Evolutionary conservation across 2,797 vertebrate species (phyloP).

Genomic region (Antennarius maculatus): DNA sequence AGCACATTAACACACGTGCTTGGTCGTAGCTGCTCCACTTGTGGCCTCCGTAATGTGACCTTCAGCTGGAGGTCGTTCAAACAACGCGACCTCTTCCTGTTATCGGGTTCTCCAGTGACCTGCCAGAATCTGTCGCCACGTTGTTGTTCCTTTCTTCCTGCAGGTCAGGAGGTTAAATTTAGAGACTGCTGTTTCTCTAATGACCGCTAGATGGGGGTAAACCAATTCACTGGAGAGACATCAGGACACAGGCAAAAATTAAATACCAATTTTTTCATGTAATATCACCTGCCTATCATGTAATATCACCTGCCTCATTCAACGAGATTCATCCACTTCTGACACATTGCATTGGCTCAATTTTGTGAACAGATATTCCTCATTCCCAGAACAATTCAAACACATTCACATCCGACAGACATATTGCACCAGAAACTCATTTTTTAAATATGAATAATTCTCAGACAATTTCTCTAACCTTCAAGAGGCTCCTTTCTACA

Average conservation of each 20-base stretch:
- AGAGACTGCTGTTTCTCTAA: conserved; percentile 14
- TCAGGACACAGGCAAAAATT: background rate
- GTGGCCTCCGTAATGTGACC: background rate
- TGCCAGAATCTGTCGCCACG: conserved; percentile 19
- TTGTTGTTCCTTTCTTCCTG: conserved; percentile 7
- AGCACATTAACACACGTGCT: conserved; percentile 24
- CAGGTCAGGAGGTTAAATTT: conserved; percentile 43
- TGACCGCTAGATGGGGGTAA: background rate
- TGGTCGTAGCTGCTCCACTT: background rate
- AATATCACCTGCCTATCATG: background rate
- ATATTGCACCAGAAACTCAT: background rate
- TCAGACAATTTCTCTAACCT: background rate
- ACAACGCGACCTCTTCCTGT: conserved; percentile 22
- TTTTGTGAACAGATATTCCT: background rate
- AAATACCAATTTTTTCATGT: background rate
- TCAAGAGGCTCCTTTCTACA: background rate
- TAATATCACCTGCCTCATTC: background rate
- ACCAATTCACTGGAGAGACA: background rate
- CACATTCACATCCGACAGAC: background rate
- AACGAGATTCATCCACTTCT: background rate
- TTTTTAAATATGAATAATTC: background rate
- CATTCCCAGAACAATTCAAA: background rate
- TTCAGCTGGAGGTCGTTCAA: conserved; percentile 20
- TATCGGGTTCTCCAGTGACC: conserved; percentile 20
- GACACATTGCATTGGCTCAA: background rate